Evolutionary conservation across 2,797 vertebrate genomes (phyloP).

Genomic region (Scolopax bukidnonensis): DNA sequence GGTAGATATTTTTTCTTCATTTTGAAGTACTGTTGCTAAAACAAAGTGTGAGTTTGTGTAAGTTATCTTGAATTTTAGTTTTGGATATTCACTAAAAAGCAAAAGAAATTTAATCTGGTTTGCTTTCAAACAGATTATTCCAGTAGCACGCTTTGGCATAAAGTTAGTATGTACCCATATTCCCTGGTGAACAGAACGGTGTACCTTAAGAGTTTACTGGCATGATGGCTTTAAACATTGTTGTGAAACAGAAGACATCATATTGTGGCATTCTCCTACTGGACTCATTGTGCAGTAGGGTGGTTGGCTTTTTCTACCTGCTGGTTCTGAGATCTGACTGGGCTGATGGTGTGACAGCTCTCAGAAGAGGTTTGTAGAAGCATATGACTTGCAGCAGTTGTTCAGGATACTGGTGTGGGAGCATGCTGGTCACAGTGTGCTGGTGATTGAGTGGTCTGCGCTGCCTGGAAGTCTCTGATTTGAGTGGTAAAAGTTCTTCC

Average conservation of each 20-base stretch:
- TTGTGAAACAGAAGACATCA: not conserved
- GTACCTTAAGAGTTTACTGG: not conserved
- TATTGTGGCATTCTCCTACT: not conserved
- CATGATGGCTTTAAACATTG: not conserved
- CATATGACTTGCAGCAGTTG: no score
- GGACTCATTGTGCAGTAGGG: not conserved
- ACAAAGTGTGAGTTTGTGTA: not conserved
- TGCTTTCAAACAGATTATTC: not conserved
- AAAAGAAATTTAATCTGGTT: not conserved
- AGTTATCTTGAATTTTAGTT: not conserved
- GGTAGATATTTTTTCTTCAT: accelerated
- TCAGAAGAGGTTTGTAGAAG: no score
- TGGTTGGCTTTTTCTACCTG: not conserved
- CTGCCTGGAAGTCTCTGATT: not conserved
- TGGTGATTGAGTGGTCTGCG: accelerated
- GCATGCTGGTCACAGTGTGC: not conserved
- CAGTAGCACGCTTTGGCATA: accelerated
- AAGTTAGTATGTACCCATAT: no score
- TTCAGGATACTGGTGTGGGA: not conserved
- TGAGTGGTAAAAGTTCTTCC: not conserved
- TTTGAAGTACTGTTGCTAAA: not conserved
- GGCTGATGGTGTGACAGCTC: not conserved
- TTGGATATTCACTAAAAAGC: not conserved
- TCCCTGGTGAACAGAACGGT: not conserved
- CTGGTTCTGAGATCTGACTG: not conserved